Base-by-base conservation (phyloP, 1,140 invertebrate species). In the Drosophila ananassae region DNA sequence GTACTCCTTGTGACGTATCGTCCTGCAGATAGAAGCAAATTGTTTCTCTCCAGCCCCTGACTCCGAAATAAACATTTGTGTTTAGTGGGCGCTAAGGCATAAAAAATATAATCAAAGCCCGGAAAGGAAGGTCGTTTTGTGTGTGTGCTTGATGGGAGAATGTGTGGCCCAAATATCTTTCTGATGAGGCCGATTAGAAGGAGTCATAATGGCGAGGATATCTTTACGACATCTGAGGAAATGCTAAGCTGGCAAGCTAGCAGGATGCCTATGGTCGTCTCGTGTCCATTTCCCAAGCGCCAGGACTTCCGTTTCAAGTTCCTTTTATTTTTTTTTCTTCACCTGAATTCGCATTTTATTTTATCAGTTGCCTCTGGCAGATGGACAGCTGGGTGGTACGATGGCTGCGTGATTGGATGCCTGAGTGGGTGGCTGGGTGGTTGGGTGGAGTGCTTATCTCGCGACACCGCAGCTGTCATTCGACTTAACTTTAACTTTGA, bases 1-100 rank as follows among this genome's bases (percentile, higher is more conserved):
- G 41, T 17, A 5, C 37, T 72, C 55, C 55, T 73, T 79, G 64
- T 90, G 89, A 90, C 89, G 74, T 78, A 90, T 90, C 89, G 89
- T 67, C 64, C 30, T 67, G 39, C 71, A 90, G 89, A 90, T 90
- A 90, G 83, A 87, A 52, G 67, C 68, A 90, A 90, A 90, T 90
- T 90, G 79, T 90, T 90, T 90, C 77, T 47, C 58, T n/a, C 41
- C 57, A 10, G 3, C 32, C 32, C n/a, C 46, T 7, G 24, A n/a
- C 21, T 34, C 48, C 73, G 78, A 79, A 78, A 64, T 72, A 87
- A 79, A 62, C 56, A 53, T 52, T 41, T 12, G 39, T 41, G 0
- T 6, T 41, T 44, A 44, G 13, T 44, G 41, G 41, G 41, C 41
- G 41, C 28, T 21, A 48, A 30, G 63, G 63, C 66, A 69, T 69